Evolutionary conservation across 2,888 invertebrate species (phyloP).

Genomic region (Tortricodes alternella): DNA sequence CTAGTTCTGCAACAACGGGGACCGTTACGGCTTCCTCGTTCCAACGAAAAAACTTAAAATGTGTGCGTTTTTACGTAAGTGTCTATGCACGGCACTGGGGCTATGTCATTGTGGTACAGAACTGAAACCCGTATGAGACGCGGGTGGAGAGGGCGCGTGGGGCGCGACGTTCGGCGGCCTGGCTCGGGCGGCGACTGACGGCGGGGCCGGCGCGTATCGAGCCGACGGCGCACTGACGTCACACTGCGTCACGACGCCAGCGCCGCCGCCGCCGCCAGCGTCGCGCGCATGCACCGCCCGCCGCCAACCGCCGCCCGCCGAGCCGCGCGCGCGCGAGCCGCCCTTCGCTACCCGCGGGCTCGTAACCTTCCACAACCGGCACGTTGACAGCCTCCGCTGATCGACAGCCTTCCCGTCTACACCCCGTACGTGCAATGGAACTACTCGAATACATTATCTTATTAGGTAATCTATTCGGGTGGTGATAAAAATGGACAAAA

Average conservation of each 20-base stretch:
- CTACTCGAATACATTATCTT: constrained; percentile 34
- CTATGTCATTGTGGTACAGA: constrained; percentile 80
- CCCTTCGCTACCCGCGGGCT: constrained; percentile 40
- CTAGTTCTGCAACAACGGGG: constrained; percentile 81
- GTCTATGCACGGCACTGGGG: constrained; percentile 76
- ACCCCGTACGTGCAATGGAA: constrained; percentile 30
- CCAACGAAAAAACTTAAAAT: constrained; percentile 78
- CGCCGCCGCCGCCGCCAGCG: constrained; percentile 67
- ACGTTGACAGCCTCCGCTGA: constrained; percentile 66
- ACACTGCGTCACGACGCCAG: constrained; percentile 85
- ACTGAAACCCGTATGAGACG: constrained; percentile 80
- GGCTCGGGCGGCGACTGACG: constrained; percentile 83
- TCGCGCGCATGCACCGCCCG: constrained; percentile 69
- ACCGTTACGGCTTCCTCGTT: constrained; percentile 77
- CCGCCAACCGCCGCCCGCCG: constrained; percentile 40
- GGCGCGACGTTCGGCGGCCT: constrained; percentile 77
- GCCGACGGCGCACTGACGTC: constrained; percentile 87
- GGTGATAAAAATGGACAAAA: constrained; percentile 16
- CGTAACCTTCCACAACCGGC: constrained; percentile 75
- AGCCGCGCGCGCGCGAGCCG: constrained; percentile 43
- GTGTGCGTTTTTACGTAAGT: constrained; percentile 77
- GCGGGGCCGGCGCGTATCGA: constrained; percentile 84
- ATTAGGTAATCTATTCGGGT: constrained; percentile 23
- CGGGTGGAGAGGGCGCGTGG: constrained; percentile 71
- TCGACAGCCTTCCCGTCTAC: constrained; percentile 56